phyloP scores from a whole-genome alignment of 1,140 invertebrate genomes.

The Drosophila paulistorum region DNA sequence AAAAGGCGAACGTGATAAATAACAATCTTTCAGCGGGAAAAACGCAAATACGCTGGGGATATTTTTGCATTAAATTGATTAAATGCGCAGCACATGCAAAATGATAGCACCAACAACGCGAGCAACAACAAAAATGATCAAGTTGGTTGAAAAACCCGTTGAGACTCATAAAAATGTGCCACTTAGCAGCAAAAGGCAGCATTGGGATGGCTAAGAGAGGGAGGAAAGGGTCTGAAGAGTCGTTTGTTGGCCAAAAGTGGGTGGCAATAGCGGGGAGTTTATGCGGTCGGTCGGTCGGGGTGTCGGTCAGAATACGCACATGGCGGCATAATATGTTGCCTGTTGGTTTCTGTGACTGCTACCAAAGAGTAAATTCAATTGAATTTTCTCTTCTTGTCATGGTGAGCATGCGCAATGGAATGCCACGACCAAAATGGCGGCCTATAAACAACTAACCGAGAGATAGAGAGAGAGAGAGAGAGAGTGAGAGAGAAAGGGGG shows the following conservation, averaged over 20 bases:
- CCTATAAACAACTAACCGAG: conserved; percentile 36
- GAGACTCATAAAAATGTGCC: conserved; percentile 81
- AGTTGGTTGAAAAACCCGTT: conserved; percentile 72
- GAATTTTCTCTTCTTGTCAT: conserved; percentile 55
- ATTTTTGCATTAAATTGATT: conserved; percentile 81
- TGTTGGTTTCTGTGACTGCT: conserved; percentile 48
- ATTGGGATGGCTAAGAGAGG: conserved; percentile 32
- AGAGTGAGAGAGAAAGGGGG: conserved; percentile 4
- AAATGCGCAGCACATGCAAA: conserved; percentile 72
- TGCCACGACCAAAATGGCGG: conserved; percentile 65
- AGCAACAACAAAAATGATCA: conserved; percentile 66
- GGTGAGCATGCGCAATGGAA: conserved; percentile 70
- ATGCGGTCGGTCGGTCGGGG: background rate
- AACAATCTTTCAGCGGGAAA: conserved; percentile 69
- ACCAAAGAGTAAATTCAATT: conserved; percentile 29
- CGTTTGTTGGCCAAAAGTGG: background rate
- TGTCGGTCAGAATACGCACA: conserved; percentile 33
- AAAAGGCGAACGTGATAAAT: conserved; percentile 79
- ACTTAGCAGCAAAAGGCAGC: conserved; percentile 67
- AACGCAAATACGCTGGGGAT: conserved; percentile 65
- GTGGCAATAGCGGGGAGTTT: background rate
- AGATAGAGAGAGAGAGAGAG: conserved; percentile 11
- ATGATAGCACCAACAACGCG: conserved; percentile 50
- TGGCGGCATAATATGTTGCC: conserved; percentile 60
- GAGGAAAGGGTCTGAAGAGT: background rate